Percentiles rank a stretch among this genome's conserved stretches.
Evolutionary conservation across 2,113 vertebrate species (phyloP).

Genomic region (Apteryx mantelli): DNA sequence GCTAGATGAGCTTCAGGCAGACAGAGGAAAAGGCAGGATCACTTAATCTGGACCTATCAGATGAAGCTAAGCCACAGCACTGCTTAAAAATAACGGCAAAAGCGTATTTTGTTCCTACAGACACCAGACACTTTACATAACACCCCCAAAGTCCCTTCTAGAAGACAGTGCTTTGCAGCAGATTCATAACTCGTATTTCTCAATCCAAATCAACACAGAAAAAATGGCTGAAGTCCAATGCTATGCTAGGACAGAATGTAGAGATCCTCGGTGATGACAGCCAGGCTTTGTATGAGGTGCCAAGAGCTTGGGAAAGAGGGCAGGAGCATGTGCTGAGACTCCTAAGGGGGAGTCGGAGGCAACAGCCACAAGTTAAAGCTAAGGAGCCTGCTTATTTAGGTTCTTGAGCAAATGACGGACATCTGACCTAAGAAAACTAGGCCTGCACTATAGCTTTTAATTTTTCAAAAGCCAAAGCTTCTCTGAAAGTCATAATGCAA

Average conservation of each 20-base stretch:
- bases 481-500: neutral
- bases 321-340: rapidly evolving
- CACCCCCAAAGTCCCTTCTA: rapidly evolving
- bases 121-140: neutral
- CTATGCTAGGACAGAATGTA: neutral
- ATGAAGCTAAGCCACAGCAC: neutral
- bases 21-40: neutral
- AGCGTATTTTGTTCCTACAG: neutral
- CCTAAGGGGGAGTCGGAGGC: neutral
- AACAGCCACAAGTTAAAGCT: neutral
- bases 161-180: neutral
- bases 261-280: neutral
- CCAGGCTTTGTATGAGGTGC: rapidly evolving
- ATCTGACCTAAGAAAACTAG: neutral
- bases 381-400: neutral
- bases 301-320: neutral
- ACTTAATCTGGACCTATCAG: neutral
- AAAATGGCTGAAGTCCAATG: neutral
- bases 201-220: rapidly evolving
- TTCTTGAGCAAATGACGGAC: neutral
- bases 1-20: neutral
- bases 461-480: neutral
- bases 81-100: neutral
- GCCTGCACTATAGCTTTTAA: rapidly evolving
- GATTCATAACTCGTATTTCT: neutral